Percentiles rank a stretch among this genome's conserved stretches.
Conservation (phyloP, 2,113 vertebrate genomes). For the Tretioscincus oriximinensis region DNA sequence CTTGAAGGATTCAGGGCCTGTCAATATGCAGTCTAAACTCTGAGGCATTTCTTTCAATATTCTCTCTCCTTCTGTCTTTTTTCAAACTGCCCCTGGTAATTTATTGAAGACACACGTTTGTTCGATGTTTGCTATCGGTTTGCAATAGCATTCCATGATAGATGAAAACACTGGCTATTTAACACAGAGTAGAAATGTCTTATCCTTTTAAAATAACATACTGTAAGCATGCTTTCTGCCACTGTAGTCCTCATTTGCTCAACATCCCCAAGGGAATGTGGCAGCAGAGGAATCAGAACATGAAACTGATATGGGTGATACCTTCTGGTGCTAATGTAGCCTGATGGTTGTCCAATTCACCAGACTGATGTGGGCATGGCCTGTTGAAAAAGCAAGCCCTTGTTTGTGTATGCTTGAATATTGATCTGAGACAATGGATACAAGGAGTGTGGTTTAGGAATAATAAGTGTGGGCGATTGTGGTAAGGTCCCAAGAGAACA, state of each 20-base stretch:
- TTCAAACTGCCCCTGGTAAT: constrained; percentile 64
- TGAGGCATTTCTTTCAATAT: constrained; percentile 56
- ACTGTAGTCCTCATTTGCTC: too few species aligned
- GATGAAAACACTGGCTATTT: constrained; percentile 73
- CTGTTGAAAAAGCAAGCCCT: neutral
- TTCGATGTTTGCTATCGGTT: constrained; percentile 75
- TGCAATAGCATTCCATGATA: constrained; percentile 76
- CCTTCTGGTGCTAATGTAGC: neutral
- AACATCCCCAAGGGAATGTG: neutral
- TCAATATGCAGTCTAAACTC: constrained; percentile 64
- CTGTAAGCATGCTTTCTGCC: too few species aligned
- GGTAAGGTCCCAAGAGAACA: neutral
- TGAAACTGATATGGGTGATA: neutral
- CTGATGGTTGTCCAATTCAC: neutral
- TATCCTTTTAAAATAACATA: constrained; percentile 11
- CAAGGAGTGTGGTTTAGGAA: neutral
- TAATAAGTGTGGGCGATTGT: neutral
- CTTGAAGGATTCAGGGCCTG: constrained; percentile 75
- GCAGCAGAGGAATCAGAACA: neutral
- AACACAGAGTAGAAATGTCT: constrained; percentile 35
- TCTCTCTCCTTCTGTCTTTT: constrained; percentile 61
- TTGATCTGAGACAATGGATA: neutral
- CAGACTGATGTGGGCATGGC: neutral
- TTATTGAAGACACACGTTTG: constrained; percentile 82
- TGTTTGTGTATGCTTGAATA: neutral